Percentiles rank a stretch among this genome's conserved stretches.
Conservation (phyloP, 2,113 vertebrate genomes). For the Trichomycterus rosablanca region DNA sequence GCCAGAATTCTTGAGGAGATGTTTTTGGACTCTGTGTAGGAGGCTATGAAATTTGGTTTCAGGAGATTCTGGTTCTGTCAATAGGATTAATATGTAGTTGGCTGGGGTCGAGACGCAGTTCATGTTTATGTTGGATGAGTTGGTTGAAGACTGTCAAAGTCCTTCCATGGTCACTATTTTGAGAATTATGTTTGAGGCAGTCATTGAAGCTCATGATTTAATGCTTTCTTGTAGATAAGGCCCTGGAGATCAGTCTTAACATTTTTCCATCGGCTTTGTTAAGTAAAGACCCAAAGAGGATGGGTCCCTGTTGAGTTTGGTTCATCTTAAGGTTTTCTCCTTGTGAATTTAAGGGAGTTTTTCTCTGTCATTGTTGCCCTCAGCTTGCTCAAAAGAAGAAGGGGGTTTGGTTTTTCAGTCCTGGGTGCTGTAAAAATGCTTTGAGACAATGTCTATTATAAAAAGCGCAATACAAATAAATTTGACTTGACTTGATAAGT, state of each 20-base stretch:
- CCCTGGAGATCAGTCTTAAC: slow-evolving; percentile 25
- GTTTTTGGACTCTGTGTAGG: slow-evolving; percentile 46
- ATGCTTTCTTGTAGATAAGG: slow-evolving; percentile 33
- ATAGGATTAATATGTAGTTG: slow-evolving; percentile 59
- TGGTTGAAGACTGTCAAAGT: slow-evolving; percentile 45
- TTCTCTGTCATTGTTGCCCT: no score
- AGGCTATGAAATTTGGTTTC: slow-evolving; percentile 40
- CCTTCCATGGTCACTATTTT: slow-evolving; percentile 50
- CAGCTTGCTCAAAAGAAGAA: no score
- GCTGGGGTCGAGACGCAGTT: slow-evolving; percentile 49
- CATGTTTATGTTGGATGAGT: slow-evolving; percentile 54
- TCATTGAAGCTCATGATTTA: no score
- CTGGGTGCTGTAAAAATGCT: no score
- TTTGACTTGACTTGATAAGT: no score
- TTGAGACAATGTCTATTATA: no score
- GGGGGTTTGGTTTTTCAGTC: no score
- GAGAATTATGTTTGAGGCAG: slow-evolving; percentile 48
- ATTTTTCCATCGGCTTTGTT: slow-evolving; percentile 20
- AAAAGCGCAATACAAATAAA: no score
- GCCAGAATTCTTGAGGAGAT: slow-evolving; percentile 40
- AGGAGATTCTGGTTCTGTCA: slow-evolving; percentile 46
- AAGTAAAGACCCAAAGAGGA: neutral
- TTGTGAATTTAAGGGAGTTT: no score
- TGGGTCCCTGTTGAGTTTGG: no score
- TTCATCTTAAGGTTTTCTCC: neutral